A percentile compares a stretch with the other conserved stretches of the same genome.
Conservation (phyloP, 2,797 vertebrate species). For the Valencia hispanica region DNA sequence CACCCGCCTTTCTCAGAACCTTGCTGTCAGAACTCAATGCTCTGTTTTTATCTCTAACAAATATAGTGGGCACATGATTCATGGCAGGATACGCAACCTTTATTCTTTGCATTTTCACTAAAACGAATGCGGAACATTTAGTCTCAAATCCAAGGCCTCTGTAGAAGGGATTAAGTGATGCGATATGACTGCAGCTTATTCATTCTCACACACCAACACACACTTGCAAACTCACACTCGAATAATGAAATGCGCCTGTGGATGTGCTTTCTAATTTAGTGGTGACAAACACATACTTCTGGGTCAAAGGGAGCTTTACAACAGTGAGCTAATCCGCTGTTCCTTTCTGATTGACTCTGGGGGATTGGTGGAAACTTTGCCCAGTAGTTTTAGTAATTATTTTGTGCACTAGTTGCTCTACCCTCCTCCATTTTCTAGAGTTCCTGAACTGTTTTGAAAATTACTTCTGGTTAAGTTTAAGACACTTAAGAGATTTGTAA, state of each 20-base stretch:
- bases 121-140: constrained; percentile 29
- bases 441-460: constrained; percentile 17
- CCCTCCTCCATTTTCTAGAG: neutral
- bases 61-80: neutral
- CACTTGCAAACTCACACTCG: constrained; percentile 7
- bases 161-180: constrained; percentile 54
- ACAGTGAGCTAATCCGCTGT: constrained; percentile 55
- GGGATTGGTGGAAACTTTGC: constrained; percentile 56
- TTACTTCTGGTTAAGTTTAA: constrained; percentile 27
- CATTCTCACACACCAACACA: constrained; percentile 30
- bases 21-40: constrained; percentile 4
- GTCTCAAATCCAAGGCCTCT: constrained; percentile 33
- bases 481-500: constrained; percentile 26
- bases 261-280: constrained; percentile 49
- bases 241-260: constrained; percentile 41
- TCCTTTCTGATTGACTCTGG: constrained; percentile 56
- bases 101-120: constrained; percentile 4
- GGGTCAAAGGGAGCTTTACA: constrained; percentile 68
- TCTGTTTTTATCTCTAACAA: constrained; percentile 17
- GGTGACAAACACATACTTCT: constrained; percentile 56
- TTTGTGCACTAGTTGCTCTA: constrained; percentile 50
- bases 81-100: constrained; percentile 23
- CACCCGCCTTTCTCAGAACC: constrained; percentile 12
- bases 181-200: constrained; percentile 50
- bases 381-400: constrained; percentile 35